Base-by-base conservation (phyloP, 2,888 invertebrate genomes). In the Galeopsomyia nigrocyanea region DNA sequence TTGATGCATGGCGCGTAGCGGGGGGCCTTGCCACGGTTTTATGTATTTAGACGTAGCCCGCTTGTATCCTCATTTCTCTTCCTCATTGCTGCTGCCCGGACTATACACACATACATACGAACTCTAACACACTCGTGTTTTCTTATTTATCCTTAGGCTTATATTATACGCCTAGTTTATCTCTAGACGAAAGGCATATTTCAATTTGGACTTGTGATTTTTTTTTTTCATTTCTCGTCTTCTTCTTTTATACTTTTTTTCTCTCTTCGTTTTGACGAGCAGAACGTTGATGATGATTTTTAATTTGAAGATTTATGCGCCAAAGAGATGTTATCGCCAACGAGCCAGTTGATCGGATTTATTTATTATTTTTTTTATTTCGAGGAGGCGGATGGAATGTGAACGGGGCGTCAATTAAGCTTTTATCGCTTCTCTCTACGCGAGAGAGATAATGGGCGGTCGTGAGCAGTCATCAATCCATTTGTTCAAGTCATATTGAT, bases 1-100 rank as follows among this genome's bases (percentile, higher is more conserved):
- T 85, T 85, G 85, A 86, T 85, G 83, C 85, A 86, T 85, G 79
- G 85, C 79, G 81, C 85, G 79, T 85, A 83, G 85, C 85, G 80
- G 85, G 84, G 84, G 82, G 85, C 55, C 26, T 26, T 26, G 73
- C 64, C 61, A 31, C 79, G 80, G 79, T 83, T 68, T 68, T 82
- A 82, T 83, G 83, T 85, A 84, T 85, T 84, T 84, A 84, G 83
- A 83, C 82, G 81, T 83, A 83, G 82, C 83, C 83, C 80, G 80
- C 82, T 78, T 80, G 78, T 77, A 75, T 74, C 77, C 77, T 80
- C 77, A 76, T 75, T 76, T 69, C 75, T 77, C 76, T 77, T 75
- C 57, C 70, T 73, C 76, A 39, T 26, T 21, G 26, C 53, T 22
- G 17, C 53, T 53, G 19, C 53, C 17, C 26, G 26, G 26, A 10